A percentile compares a stretch with the other conserved stretches of the same genome.
phyloP scores from a whole-genome alignment of 2,113 vertebrate genomes.

The Eurystomus gularis region DNA sequence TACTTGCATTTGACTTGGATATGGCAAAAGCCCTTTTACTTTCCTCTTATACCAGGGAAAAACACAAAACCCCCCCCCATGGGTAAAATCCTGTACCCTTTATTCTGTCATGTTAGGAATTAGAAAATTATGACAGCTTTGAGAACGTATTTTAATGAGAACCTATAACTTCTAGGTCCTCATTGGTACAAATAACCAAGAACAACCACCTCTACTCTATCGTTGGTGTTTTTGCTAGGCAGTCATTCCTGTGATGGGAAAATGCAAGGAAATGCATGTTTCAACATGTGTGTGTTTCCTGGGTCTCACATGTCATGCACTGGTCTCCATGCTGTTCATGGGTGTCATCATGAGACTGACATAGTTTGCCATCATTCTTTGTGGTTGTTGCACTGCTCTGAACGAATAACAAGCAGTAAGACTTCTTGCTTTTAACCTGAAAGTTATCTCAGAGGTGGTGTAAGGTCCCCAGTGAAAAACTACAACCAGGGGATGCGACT shows the following conservation, averaged over 20 bases:
- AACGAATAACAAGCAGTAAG: neutral
- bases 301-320: rapidly evolving
- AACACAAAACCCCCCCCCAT: neutral
- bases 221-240: neutral
- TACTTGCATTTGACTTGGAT: neutral
- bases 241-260: neutral
- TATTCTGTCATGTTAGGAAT: neutral
- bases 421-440: neutral
- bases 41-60: neutral
- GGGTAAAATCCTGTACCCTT: neutral
- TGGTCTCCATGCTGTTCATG: neutral
- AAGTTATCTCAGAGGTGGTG: neutral
- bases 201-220: neutral
- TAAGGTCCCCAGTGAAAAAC: neutral
- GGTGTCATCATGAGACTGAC: neutral
- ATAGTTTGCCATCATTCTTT: neutral
- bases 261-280: neutral
- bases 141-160: too few species aligned
- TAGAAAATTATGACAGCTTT: neutral
- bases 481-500: neutral
- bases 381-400: neutral
- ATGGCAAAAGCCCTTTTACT: neutral
- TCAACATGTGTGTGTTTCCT: neutral
- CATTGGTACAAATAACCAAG: neutral
- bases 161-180: neutral